Evolutionary conservation across 2,888 invertebrate species (phyloP).

Genomic region (Disparrhopalites patrizii): DNA sequence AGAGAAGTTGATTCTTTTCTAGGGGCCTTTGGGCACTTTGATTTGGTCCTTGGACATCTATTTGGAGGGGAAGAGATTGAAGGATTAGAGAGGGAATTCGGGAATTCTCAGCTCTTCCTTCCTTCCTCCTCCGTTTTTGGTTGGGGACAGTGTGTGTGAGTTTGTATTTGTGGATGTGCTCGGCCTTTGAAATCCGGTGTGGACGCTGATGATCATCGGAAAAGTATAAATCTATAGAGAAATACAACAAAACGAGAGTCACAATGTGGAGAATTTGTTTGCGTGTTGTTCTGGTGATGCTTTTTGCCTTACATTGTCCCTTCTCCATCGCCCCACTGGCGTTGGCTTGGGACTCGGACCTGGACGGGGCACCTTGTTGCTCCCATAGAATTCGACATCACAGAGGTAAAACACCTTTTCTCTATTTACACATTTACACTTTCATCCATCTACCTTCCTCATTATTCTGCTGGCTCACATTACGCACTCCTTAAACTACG

Average conservation of each 20-base stretch:
- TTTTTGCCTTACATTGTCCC: constrained; percentile 48
- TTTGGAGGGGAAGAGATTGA: too few species aligned
- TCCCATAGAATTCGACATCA: constrained; percentile 48
- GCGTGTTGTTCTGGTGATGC: constrained; percentile 48
- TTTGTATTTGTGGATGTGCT: neutral
- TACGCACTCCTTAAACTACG: too few species aligned
- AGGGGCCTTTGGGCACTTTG: too few species aligned
- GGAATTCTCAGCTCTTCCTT: neutral
- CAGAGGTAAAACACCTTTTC: constrained; percentile 38
- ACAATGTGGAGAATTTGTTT: constrained; percentile 48
- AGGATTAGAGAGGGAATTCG: too few species aligned
- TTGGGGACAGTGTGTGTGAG: neutral
- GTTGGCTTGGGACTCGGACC: constrained; percentile 47
- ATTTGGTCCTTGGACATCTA: too few species aligned
- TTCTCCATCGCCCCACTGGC: constrained; percentile 48
- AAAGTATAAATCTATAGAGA: neutral
- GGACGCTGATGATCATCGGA: neutral
- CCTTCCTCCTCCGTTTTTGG: neutral
- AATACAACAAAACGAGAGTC: constrained; percentile 21
- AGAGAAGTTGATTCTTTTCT: too few species aligned
- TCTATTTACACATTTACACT: neutral
- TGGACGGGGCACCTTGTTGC: constrained; percentile 48
- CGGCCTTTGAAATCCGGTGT: neutral
- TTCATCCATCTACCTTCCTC: too few species aligned
- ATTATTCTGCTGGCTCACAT: too few species aligned